phyloP scores from a whole-genome alignment of 2,113 vertebrate species.

The Ceuthmochares aereus region DNA sequence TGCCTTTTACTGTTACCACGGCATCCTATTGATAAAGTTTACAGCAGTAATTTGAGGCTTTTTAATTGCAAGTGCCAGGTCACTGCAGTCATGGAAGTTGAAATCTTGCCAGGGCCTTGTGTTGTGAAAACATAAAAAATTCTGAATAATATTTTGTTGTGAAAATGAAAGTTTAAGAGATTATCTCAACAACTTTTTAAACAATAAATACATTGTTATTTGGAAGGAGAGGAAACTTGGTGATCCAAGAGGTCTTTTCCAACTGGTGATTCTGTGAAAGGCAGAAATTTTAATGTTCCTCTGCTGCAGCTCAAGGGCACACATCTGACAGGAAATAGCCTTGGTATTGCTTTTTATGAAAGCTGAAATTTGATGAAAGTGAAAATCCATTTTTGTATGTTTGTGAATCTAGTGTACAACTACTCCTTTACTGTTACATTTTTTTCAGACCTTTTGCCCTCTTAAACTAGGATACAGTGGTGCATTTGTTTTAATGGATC shows the following conservation, averaged over 20 bases:
- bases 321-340: background rate
- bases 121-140: background rate
- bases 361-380: background rate
- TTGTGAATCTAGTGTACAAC: background rate
- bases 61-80: background rate
- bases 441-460: background rate
- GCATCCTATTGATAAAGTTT: background rate
- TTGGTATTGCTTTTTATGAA: constrained; percentile 16
- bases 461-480: background rate
- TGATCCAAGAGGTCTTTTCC: too few species aligned
- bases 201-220: background rate
- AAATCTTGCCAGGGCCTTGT: background rate
- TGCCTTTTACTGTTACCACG: background rate
- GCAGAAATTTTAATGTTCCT: background rate
- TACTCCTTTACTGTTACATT: background rate
- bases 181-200: background rate
- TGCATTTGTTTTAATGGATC: background rate
- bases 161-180: background rate
- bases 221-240: background rate
- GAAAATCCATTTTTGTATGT: background rate
- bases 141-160: background rate
- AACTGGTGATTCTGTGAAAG: background rate
- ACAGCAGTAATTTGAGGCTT: background rate
- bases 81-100: background rate
- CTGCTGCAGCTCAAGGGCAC: background rate